These are phyloP conservation scores for Diarsia mendica DNA, from an alignment of 2,888 invertebrate species.

Conservation along the genomic window DNA sequence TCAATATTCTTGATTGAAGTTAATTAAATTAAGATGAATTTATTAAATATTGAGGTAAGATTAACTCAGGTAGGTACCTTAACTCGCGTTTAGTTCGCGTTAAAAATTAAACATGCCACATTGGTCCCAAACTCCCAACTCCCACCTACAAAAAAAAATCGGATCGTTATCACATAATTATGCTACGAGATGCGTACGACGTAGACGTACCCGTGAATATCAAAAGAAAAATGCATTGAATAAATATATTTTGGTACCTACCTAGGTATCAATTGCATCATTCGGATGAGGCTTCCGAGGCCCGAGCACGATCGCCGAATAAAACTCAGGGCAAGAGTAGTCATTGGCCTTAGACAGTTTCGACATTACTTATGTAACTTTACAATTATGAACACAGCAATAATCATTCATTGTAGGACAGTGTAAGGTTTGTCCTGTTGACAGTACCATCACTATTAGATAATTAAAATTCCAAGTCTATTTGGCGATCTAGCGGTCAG, in stretches of 20 bases:
- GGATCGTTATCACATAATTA: no score
- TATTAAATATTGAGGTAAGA: neutral
- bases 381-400: constrained; percentile 17
- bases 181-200: no score
- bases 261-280: constrained; percentile 9
- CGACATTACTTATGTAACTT: constrained; percentile 16
- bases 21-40: no score
- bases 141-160: neutral
- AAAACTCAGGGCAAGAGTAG: constrained; percentile 51
- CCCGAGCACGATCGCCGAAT: constrained; percentile 49
- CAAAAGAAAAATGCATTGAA: neutral
- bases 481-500: constrained; percentile 51
- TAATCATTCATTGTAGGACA: constrained; percentile 16
- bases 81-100: neutral
- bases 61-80: no score
- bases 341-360: constrained; percentile 48
- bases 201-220: neutral
- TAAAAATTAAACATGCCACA: neutral
- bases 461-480: constrained; percentile 50
- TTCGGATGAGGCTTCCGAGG: constrained; percentile 3
- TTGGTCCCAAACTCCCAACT: neutral
- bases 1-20: no score
- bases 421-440: constrained; percentile 15
- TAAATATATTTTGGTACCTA: constrained; percentile 16
- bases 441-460: neutral